Base-by-base conservation (phyloP, 2,797 vertebrate species). In the Alcedo atthis region DNA sequence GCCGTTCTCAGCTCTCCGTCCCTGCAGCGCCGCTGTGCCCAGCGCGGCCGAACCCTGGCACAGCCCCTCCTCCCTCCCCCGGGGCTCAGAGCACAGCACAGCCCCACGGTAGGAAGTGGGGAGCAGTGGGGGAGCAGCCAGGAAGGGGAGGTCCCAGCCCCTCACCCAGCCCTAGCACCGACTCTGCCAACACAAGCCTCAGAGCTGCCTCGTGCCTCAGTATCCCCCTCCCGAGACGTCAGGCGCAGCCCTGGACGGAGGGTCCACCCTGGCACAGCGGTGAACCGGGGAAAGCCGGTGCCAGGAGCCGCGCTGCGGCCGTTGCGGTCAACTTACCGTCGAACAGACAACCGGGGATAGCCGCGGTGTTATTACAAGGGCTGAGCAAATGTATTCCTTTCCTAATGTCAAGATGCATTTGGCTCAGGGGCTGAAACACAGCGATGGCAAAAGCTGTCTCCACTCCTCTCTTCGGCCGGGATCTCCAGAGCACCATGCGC, bases 381-480 rank as follows among this genome's bases (percentile, higher is more conserved):
- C 81, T 55, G 95, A 97, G 94, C 96, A 97, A 96, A 95, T 92
- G 93, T 91, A 94, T 94, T 96, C 96, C 96, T 97, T 96, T 96
- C 87, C 94, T 95, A 93, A 92, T 6, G 96, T 96, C 96, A 96
- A 95, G 96, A 96, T 90, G 91, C 95, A 96, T 97, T 97, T 96
- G 96, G 95, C 96, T 96, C 95, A 90, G 87, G 91, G 89, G 84
- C 89, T 87, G 94, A 93, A 94, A 89, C 70, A 37, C 94, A 80
- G 93, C 79, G 86, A 90, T 32, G 93, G 96, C 95, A 93, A 93
- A 87, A 96, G 96, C 91, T 88, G 92, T 53, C 94, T 73, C 94
- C 80, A 30, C 94, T 92, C 84, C 88, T 95, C 92, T 87, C 94
- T 73, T 80, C 92, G 24, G 84, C 79, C 2, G 71, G 73, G 49